Evolutionary conservation across 2,888 invertebrate genomes (phyloP), one percentile per base, ranked within the genome.

Genomic region (Malthinus seriepunctatus): DNA sequence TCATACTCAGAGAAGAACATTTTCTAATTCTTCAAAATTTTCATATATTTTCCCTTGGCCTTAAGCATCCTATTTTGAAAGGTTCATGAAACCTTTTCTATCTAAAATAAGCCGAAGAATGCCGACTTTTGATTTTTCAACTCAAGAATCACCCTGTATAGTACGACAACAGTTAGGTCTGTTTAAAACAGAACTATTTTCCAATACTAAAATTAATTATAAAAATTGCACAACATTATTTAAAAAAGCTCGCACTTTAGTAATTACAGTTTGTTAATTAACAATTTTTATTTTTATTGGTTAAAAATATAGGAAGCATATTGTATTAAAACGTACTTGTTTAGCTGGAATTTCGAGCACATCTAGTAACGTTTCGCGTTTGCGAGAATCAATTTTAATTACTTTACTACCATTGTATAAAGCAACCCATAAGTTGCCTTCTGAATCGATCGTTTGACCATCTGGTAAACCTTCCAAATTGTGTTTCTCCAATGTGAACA

Each of bases 361-460:
- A 58, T 83, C 79, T 2, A 89, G 77, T 0, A 89, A 75, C 60
- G 62, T 58, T 51, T 35, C 86, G 80, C 32, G 67, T 38, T 77
- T 74, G 2, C 69, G 70, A 0, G 86, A 84, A 70, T 86, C 82
- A 31, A 87, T 78, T 71, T 84, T 70, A 8, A 74, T 46, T 51
- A 88, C 80, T 71, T 84, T 82, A 6, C 84, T 81, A 1, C 86
- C 90, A 63, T 84, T 84, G 71, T 87, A 91, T 72, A 87, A 86
- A 49, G 90, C 90, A 38, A 91, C 83, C 88, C 91, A 92, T 4
- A 92, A 80, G 73, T 88, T 88, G 2, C 88, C 91, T 59, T 90
- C 86, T 0, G 83, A 81, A 78, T 92, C 92, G 51, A 90, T 88
- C 62, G 90, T 88, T 89, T 91, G 89, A n/a, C 90, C 90, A 77